Conservation (phyloP, 2,113 vertebrate genomes). For the Fulmarus glacialis region DNA sequence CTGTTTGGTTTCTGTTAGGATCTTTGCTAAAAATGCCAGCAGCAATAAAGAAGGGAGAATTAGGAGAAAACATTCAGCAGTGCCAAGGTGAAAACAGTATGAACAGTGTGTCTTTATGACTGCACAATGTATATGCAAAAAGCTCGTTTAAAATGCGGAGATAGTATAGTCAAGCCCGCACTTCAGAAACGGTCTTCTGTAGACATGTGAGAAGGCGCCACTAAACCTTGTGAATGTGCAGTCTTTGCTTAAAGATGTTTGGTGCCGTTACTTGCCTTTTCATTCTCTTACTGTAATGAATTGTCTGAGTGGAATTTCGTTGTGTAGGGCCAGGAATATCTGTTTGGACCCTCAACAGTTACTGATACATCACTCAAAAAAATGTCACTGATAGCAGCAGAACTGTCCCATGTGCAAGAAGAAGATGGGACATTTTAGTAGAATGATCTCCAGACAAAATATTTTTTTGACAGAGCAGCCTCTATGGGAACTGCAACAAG, state of each 20-base stretch:
- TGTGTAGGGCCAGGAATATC: background rate
- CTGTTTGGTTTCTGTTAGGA: background rate
- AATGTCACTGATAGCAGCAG: background rate
- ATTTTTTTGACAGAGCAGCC: background rate
- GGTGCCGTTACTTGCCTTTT: background rate
- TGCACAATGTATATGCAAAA: background rate
- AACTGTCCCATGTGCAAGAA: background rate
- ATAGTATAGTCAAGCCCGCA: background rate
- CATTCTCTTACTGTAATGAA: background rate
- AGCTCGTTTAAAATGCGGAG: background rate
- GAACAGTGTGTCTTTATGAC: background rate
- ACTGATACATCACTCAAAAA: background rate
- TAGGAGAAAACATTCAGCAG: background rate
- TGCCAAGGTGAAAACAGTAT: background rate
- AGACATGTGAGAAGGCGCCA: background rate
- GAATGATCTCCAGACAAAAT: background rate
- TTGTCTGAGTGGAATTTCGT: background rate
- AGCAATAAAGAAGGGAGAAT: background rate
- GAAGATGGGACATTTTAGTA: background rate
- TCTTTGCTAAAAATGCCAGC: background rate
- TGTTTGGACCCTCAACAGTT: background rate
- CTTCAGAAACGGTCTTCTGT: background rate
- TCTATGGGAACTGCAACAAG: background rate
- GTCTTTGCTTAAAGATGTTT: background rate
- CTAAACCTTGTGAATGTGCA: accelerated